phyloP scores from a whole-genome alignment of 2,888 invertebrate genomes.

The Andrena dorsata region DNA sequence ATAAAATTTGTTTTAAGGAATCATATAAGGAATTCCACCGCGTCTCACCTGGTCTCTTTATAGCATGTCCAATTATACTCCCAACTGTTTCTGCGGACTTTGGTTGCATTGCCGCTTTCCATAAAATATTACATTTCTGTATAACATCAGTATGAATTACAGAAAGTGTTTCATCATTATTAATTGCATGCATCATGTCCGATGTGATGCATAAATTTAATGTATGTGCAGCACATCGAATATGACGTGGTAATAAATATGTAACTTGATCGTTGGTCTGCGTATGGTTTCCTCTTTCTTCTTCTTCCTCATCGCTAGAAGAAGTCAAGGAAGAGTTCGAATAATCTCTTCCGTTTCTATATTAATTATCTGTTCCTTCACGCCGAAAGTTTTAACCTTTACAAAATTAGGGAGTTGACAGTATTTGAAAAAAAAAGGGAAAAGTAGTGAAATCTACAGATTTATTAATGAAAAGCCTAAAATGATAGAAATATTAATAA shows the following conservation, averaged over 20 bases:
- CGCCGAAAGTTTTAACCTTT: not conserved
- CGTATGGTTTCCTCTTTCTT: not conserved
- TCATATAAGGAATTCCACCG: too few species aligned
- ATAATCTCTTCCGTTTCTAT: not conserved
- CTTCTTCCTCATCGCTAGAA: not conserved
- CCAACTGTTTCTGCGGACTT: too few species aligned
- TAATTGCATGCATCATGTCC: not conserved
- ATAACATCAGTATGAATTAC: not conserved
- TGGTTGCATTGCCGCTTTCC: not conserved
- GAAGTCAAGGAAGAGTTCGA: not conserved
- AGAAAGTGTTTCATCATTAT: not conserved
- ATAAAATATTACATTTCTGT: not conserved
- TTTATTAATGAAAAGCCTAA: too few species aligned
- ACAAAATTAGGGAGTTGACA: not conserved
- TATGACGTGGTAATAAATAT: too few species aligned
- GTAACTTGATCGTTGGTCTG: too few species aligned
- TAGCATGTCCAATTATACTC: too few species aligned
- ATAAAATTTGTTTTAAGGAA: too few species aligned
- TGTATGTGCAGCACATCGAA: not conserved
- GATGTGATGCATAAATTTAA: not conserved
- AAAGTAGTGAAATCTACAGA: too few species aligned
- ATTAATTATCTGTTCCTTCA: not conserved
- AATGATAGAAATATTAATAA: too few species aligned
- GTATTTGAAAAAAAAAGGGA: too few species aligned
- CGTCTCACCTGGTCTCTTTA: too few species aligned